Conservation (phyloP, 2,113 vertebrate species). For the Mirounga angustirostris region DNA sequence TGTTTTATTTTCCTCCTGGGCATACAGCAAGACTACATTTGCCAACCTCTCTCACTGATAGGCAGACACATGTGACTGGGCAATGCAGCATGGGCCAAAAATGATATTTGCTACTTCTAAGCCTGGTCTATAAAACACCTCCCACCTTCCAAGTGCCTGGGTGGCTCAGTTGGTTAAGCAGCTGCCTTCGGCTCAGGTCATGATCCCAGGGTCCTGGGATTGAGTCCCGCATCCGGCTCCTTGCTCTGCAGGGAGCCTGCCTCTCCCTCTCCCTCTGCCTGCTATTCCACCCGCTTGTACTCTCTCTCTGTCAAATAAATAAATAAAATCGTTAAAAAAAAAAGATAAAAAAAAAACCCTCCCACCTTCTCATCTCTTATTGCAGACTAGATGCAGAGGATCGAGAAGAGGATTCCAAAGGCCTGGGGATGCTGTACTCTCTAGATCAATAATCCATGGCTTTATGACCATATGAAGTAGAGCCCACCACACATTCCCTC, state of each 20-base stretch:
- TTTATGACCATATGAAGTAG: neutral
- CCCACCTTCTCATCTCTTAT: neutral
- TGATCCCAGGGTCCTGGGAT: no score
- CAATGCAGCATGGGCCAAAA: neutral
- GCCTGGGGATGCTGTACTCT: neutral
- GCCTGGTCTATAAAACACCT: neutral
- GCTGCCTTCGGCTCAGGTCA: no score
- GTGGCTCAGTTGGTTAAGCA: no score
- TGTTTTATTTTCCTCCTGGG: conserved; percentile 46
- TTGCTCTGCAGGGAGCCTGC: no score
- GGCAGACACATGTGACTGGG: neutral
- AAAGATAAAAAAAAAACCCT: neutral
- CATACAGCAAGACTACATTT: neutral
- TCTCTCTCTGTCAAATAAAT: no score
- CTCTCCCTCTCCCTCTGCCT: no score
- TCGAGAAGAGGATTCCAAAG: neutral
- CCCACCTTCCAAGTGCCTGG: neutral
- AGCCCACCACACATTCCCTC: neutral
- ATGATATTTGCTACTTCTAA: neutral
- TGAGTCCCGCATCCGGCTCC: no score
- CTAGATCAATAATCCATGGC: neutral
- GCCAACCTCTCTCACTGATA: neutral
- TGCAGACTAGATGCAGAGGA: neutral
- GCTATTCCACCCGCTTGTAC: no score
- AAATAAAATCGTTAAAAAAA: no score